Percentiles rank a stretch among this genome's conserved stretches.
Evolutionary conservation across 2,888 invertebrate species (phyloP).

Genomic region (Cheilosia vernalis): DNA sequence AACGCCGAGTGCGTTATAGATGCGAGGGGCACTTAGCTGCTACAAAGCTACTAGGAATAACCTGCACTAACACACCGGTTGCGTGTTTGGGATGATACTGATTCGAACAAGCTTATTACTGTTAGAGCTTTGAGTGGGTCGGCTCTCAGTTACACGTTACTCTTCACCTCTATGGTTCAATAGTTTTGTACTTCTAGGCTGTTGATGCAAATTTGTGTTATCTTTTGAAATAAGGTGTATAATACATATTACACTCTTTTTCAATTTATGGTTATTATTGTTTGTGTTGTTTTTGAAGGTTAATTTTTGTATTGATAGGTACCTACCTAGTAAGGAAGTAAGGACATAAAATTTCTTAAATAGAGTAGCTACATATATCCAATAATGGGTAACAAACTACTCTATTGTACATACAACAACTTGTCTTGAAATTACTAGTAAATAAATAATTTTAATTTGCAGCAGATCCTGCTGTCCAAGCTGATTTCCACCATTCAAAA

Average conservation of each 20-base stretch:
- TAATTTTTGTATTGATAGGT: not conserved
- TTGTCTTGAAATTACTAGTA: too few species aligned
- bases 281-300: not conserved
- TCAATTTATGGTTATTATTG: not conserved
- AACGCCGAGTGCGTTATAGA: slow-evolving; percentile 73
- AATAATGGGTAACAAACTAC: too few species aligned
- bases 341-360: too few species aligned
- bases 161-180: slow-evolving; percentile 33
- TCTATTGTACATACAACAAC: too few species aligned
- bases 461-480: too few species aligned
- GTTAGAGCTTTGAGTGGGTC: slow-evolving; percentile 52
- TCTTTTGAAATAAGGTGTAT: not conserved
- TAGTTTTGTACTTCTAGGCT: slow-evolving; percentile 12
- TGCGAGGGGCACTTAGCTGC: slow-evolving; percentile 70
- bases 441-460: too few species aligned
- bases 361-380: too few species aligned
- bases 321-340: too few species aligned
- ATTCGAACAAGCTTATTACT: slow-evolving; percentile 69
- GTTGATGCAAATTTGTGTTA: slow-evolving; percentile 22
- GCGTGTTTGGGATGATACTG: slow-evolving; percentile 49
- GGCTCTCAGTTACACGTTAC: slow-evolving; percentile 47
- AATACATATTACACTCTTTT: not conserved
- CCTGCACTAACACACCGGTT: slow-evolving; percentile 51
- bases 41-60: slow-evolving; percentile 69
- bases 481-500: too few species aligned